Percentiles rank a stretch among this genome's conserved stretches.
phyloP scores from a whole-genome alignment of 2,113 vertebrate genomes.

The Cromileptes altivelis region DNA sequence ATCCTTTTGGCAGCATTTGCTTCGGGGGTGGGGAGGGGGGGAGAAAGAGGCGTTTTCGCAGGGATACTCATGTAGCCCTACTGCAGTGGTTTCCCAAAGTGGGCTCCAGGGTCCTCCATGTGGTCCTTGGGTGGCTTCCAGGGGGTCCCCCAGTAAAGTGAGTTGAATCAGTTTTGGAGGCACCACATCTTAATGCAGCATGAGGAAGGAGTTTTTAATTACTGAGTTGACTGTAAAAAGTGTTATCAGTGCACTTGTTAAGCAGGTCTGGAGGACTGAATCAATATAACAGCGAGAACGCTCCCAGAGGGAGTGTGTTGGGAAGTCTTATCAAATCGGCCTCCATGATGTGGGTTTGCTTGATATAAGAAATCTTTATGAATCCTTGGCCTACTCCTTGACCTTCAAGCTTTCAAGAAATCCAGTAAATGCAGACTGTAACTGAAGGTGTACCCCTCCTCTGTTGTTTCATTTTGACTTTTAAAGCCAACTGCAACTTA shows the following conservation, averaged over 20 bases:
- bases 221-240: neutral
- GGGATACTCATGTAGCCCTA: conserved; percentile 32
- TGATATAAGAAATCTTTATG: neutral
- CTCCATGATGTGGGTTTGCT: neutral
- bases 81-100: conserved; percentile 51
- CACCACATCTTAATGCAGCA: neutral
- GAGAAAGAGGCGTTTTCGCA: conserved; percentile 59
- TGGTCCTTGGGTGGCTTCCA: conserved; percentile 34
- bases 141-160: conserved; percentile 6
- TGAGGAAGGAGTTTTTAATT: neutral
- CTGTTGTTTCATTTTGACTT: neutral
- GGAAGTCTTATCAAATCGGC: neutral
- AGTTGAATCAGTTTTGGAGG: neutral
- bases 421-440: neutral
- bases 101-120: conserved; percentile 15
- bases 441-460: neutral
- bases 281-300: neutral
- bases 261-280: neutral
- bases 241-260: conserved; percentile 35
- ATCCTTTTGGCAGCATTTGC: conserved; percentile 68
- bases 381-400: neutral
- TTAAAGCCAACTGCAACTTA: neutral
- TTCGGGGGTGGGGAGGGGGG: conserved; percentile 47
- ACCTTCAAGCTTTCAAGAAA: neutral
- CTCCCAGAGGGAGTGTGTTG: conserved; percentile 10